These are phyloP conservation scores for Brassicogethes aeneus DNA, from an alignment of 2,888 invertebrate species.

Conservation along the genomic window DNA sequence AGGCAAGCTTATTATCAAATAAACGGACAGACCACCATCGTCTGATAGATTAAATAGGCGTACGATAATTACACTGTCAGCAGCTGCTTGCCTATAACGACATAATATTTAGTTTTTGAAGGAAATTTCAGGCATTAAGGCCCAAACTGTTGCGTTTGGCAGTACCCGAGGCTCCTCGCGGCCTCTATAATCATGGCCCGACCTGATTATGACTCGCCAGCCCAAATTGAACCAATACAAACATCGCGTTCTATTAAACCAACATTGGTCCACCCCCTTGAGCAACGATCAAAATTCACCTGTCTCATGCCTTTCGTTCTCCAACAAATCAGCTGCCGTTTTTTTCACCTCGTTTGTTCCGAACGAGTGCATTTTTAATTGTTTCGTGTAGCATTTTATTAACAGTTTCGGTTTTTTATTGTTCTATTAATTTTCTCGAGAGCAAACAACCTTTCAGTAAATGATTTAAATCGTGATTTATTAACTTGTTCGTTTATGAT, in stretches of 20 bases:
- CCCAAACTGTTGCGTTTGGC: slow-evolving; percentile 6
- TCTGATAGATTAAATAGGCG: slow-evolving; percentile 14
- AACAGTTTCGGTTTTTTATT: not conserved
- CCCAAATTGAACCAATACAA: slow-evolving; percentile 34
- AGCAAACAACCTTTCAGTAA: too few species aligned
- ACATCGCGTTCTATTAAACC: slow-evolving; percentile 34
- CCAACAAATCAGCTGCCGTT: slow-evolving; percentile 33
- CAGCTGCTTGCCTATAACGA: slow-evolving; percentile 12
- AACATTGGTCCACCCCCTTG: slow-evolving; percentile 27
- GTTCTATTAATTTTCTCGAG: not conserved
- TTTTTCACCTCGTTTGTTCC: slow-evolving; percentile 14
- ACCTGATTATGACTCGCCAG: slow-evolving; percentile 27
- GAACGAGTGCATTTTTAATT: not conserved
- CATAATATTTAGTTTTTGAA: slow-evolving; percentile 2
- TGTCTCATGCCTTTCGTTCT: slow-evolving; percentile 28
- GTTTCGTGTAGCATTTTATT: not conserved
- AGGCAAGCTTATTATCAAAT: not conserved
- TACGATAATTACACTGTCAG: slow-evolving; percentile 19
- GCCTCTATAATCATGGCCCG: slow-evolving; percentile 31
- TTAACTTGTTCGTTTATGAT: too few species aligned
- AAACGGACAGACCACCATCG: not conserved
- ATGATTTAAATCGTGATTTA: too few species aligned
- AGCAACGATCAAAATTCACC: slow-evolving; percentile 25
- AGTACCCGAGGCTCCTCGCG: slow-evolving; percentile 7
- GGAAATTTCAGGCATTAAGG: slow-evolving; percentile 1